Evolutionary conservation across 1,140 invertebrate genomes (phyloP).

Genomic region (Drosophila tropicalis): DNA sequence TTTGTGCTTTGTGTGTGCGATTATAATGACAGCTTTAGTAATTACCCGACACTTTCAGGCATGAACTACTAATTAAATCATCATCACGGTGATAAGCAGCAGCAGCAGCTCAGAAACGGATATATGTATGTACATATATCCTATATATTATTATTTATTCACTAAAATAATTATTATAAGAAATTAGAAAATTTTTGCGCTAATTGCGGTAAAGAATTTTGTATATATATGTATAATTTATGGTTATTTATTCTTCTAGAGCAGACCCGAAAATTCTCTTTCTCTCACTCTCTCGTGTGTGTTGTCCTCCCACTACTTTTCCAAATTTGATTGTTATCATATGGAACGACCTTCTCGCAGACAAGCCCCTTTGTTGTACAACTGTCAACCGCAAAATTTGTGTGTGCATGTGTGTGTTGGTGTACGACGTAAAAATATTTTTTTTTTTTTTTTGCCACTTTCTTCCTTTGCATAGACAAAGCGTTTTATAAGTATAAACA

Average conservation of each 20-base stretch:
- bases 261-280: neutral
- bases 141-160: constrained; percentile 38
- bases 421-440: constrained; percentile 59
- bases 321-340: constrained; percentile 66
- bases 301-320: constrained; percentile 29
- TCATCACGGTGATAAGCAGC: neutral
- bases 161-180: constrained; percentile 35
- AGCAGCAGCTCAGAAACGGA: neutral
- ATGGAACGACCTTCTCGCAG: constrained; percentile 31
- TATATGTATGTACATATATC: neutral
- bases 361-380: constrained; percentile 67
- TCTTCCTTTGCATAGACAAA: constrained; percentile 46
- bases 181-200: constrained; percentile 7
- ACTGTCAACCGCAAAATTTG: constrained; percentile 64
- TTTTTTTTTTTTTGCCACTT: constrained; percentile 63
- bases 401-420: constrained; percentile 16
- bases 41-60: constrained; percentile 68
- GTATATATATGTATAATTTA: neutral
- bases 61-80: constrained; percentile 66
- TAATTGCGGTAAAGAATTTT: neutral
- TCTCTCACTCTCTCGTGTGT: neutral
- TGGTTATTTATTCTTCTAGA: constrained; percentile 9
- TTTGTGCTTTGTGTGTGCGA: constrained; percentile 25
- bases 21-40: constrained; percentile 65
- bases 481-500: constrained; percentile 54